Percentiles rank a stretch among this genome's conserved stretches.
Evolutionary conservation across 2,113 vertebrate species (phyloP).

Genomic region (Nothocercus julius): DNA sequence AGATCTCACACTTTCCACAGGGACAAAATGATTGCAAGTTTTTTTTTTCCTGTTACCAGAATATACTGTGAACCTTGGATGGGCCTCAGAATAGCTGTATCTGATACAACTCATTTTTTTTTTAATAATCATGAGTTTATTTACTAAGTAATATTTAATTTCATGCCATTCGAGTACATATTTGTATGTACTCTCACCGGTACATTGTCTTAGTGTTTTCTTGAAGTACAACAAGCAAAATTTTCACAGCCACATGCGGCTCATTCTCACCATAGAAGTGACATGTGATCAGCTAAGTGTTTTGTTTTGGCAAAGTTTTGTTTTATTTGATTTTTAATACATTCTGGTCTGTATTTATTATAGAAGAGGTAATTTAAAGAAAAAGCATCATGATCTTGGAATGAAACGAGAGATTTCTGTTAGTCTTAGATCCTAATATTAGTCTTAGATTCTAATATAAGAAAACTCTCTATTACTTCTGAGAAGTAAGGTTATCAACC

Average conservation of each 20-base stretch:
- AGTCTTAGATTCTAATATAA: neutral
- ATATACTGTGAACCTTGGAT: neutral
- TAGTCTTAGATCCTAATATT: neutral
- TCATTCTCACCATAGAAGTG: neutral
- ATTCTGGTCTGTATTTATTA: neutral
- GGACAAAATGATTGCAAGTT: rapidly evolving
- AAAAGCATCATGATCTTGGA: neutral
- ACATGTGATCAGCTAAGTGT: neutral
- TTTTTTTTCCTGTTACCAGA: neutral
- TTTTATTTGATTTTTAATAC: neutral
- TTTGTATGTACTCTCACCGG: neutral
- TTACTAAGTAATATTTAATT: neutral
- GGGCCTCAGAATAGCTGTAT: neutral
- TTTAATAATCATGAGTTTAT: neutral
- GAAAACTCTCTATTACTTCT: neutral
- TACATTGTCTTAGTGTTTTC: neutral
- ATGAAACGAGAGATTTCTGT: neutral
- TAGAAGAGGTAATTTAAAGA: neutral
- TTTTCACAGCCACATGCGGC: neutral
- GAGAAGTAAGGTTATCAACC: neutral
- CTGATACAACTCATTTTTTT: neutral
- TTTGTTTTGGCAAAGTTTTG: neutral
- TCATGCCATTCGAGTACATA: neutral
- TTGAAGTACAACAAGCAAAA: neutral
- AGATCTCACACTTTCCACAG: neutral